Evolutionary conservation across 2,113 vertebrate species (phyloP).

Genomic region (Uria aalge): DNA sequence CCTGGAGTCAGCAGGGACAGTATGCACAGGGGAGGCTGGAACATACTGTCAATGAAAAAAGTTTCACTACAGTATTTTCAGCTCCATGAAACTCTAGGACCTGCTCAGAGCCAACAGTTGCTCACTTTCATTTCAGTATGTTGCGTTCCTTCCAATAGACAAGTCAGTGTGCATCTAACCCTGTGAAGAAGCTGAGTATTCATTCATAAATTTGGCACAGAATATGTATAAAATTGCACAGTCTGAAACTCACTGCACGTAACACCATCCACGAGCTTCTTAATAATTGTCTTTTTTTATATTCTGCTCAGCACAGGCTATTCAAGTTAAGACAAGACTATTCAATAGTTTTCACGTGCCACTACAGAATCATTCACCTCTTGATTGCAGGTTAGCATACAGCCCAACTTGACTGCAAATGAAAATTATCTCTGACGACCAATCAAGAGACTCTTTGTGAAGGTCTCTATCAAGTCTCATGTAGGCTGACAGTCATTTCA

Average conservation of each 20-base stretch:
- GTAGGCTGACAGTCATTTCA: not conserved
- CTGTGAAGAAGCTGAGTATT: not conserved
- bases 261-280: not conserved
- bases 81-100: not conserved
- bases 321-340: not conserved
- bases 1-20: not conserved
- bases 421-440: not conserved
- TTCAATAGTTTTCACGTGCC: not conserved
- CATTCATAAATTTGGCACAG: not conserved
- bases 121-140: not conserved
- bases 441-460: not conserved
- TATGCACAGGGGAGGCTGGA: not conserved
- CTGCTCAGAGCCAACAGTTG: not conserved
- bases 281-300: not conserved
- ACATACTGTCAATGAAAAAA: not conserved
- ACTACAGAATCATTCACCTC: not conserved
- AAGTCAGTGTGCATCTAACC: not conserved
- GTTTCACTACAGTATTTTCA: not conserved
- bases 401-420: not conserved
- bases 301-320: not conserved
- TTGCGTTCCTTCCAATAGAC: not conserved
- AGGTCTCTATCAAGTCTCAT: not conserved
- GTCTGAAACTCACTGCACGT: not conserved
- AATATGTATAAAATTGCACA: not conserved
- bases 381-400: not conserved